Evolutionary conservation across 2,113 vertebrate species (phyloP).

Genomic region (Sinocyclocheilus grahami): DNA sequence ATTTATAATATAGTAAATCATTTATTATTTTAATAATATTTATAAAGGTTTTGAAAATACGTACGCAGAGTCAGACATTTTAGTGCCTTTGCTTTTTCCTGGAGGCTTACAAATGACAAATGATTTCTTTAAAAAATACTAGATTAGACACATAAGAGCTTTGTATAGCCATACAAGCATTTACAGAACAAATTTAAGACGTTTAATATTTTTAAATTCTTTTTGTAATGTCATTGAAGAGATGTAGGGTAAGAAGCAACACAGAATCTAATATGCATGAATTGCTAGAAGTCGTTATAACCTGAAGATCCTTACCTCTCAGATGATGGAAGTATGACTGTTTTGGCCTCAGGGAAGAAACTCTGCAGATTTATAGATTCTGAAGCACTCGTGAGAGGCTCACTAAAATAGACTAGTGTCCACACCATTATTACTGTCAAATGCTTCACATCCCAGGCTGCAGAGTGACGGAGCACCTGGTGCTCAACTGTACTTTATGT

Average conservation of each 20-base stretch:
- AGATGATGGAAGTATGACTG: background rate
- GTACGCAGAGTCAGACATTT: constrained; percentile 48
- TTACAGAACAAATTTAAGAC: background rate
- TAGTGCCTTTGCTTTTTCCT: background rate
- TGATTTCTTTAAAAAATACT: background rate
- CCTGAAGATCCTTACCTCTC: constrained; percentile 33
- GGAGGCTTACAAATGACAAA: background rate
- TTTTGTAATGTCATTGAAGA: background rate
- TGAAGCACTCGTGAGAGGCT: constrained; percentile 62
- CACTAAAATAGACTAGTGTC: constrained; percentile 54
- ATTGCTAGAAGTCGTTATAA: background rate
- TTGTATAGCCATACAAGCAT: background rate
- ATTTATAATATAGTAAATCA: background rate
- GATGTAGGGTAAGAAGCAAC: background rate
- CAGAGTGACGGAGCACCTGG: background rate
- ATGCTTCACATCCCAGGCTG: constrained; percentile 26
- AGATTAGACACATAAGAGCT: background rate
- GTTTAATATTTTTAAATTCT: background rate
- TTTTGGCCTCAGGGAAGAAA: constrained; percentile 27
- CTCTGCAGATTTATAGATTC: constrained; percentile 50
- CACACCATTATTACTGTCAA: constrained; percentile 1
- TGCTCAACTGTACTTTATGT: constrained; percentile 20
- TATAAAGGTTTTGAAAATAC: background rate
- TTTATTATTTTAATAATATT: background rate
- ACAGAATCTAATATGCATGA: background rate